Percentiles rank a stretch among this genome's conserved stretches.
Conservation (phyloP, 2,797 vertebrate species). For the Sorex maritimensis region DNA sequence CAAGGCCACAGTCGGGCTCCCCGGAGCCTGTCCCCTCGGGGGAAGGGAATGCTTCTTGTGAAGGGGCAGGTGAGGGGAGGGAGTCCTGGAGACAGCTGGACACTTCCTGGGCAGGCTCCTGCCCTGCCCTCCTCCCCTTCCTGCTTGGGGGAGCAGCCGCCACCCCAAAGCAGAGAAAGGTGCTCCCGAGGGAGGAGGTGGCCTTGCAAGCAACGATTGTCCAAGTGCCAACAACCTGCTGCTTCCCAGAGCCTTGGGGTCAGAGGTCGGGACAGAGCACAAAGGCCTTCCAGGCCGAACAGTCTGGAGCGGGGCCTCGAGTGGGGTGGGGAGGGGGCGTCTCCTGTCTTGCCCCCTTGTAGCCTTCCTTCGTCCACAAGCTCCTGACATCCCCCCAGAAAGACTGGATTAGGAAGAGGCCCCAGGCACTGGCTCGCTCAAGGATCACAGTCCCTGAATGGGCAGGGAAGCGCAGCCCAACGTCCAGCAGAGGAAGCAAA, state of each 20-base stretch:
- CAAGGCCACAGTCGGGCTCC: background rate
- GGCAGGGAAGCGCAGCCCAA: background rate
- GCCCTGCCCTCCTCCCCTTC: background rate
- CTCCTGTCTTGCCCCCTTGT: slow-evolving; percentile 79
- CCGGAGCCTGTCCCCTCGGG: background rate
- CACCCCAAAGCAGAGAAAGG: slow-evolving; percentile 72
- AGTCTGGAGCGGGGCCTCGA: slow-evolving; percentile 73
- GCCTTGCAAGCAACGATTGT: slow-evolving; percentile 85
- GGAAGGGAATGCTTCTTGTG: background rate
- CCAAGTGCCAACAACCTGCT: slow-evolving; percentile 86
- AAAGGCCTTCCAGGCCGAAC: slow-evolving; percentile 80
- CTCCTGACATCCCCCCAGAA: slow-evolving; percentile 66
- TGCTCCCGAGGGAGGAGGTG: slow-evolving; percentile 71
- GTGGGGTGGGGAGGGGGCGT: slow-evolving; percentile 75
- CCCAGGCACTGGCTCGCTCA: background rate
- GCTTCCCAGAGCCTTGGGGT: slow-evolving; percentile 85
- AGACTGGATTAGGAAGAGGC: slow-evolving; percentile 71
- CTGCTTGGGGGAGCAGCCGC: slow-evolving; percentile 51
- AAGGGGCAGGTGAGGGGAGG: background rate
- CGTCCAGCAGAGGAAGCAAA: background rate
- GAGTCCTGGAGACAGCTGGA: background rate
- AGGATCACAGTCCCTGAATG: fast-evolving
- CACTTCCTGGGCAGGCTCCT: background rate
- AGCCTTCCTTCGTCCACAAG: slow-evolving; percentile 74
- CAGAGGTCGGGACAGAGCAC: slow-evolving; percentile 84